These are phyloP conservation scores for Tyrophagus putrescentiae DNA, from an alignment of 1,140 invertebrate genomes.

Conservation along the genomic window DNA sequence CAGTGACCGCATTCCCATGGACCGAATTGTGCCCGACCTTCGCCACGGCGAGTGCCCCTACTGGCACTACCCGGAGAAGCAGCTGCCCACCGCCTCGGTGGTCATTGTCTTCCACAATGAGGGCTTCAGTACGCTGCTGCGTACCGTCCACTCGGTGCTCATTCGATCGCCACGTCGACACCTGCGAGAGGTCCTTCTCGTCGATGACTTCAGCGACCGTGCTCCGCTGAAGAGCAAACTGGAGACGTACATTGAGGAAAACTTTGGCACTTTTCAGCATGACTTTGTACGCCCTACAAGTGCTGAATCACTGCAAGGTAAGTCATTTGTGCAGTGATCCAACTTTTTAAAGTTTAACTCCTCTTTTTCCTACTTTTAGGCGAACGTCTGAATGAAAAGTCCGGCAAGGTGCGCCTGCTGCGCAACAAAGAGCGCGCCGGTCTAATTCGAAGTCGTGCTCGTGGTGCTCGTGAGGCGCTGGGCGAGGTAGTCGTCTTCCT, in stretches of 20 bases:
- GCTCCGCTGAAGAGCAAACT: slow-evolving; percentile 27
- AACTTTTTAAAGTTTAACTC: no score
- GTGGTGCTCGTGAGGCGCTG: slow-evolving; percentile 76
- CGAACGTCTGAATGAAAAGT: slow-evolving; percentile 17
- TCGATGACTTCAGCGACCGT: slow-evolving; percentile 96
- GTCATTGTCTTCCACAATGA: slow-evolving; percentile 99
- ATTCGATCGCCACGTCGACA: slow-evolving; percentile 76
- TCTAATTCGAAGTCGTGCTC: slow-evolving; percentile 75
- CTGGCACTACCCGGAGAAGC: slow-evolving; percentile 84
- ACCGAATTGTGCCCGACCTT: slow-evolving; percentile 69
- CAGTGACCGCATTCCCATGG: slow-evolving; percentile 73
- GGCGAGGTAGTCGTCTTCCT: slow-evolving; percentile 95
- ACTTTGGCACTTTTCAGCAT: slow-evolving; percentile 26
- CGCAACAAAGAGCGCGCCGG: slow-evolving; percentile 74
- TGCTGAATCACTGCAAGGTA: not conserved
- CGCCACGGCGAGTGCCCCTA: slow-evolving; percentile 59
- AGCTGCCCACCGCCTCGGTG: slow-evolving; percentile 76
- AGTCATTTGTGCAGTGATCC: no score
- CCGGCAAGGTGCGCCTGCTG: slow-evolving; percentile 67
- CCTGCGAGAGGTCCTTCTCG: slow-evolving; percentile 86
- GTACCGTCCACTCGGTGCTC: slow-evolving; percentile 88
- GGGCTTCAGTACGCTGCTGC: slow-evolving; percentile 80
- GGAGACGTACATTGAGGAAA: slow-evolving; percentile 21
- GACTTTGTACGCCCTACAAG: not conserved
- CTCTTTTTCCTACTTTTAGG: no score